phyloP scores from a whole-genome alignment of 2,797 vertebrate genomes.

The Helostoma temminkii region DNA sequence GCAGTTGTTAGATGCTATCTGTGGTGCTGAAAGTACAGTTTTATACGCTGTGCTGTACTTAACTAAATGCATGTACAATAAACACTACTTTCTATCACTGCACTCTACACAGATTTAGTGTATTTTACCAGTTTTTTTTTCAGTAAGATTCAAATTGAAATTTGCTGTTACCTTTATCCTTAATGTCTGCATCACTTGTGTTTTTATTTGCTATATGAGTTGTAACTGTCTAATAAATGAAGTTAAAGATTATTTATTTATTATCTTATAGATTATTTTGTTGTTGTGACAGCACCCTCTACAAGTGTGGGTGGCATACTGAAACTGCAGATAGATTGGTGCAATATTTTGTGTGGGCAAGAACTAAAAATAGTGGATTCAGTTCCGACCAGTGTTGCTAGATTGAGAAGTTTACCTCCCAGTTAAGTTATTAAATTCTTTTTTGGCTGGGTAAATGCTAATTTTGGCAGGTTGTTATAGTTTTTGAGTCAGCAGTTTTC shows the following conservation, averaged over 20 bases:
- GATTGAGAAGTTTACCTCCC: neutral
- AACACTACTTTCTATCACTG: constrained; percentile 8
- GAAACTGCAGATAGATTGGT: too few species aligned
- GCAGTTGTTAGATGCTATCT: constrained; percentile 39
- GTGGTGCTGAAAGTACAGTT: constrained; percentile 39
- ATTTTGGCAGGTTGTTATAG: too few species aligned
- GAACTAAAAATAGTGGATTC: too few species aligned
- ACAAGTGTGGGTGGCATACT: too few species aligned
- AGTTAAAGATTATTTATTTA: too few species aligned
- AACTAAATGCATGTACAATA: constrained; percentile 25
- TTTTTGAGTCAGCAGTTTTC: too few species aligned
- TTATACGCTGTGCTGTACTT: constrained; percentile 29
- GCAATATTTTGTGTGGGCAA: too few species aligned
- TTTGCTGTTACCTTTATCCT: neutral
- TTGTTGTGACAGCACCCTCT: neutral
- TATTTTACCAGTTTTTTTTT: constrained; percentile 3
- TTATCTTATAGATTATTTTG: too few species aligned
- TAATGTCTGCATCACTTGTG: neutral
- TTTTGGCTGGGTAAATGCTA: too few species aligned
- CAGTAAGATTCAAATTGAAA: neutral
- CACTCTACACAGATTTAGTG: constrained; percentile 1
- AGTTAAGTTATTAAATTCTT: neutral
- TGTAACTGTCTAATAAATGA: neutral
- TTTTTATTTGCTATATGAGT: neutral
- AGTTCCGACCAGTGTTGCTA: neutral